Conservation (phyloP, 1,140 invertebrate genomes). For the Tyrophagus putrescentiae region DNA sequence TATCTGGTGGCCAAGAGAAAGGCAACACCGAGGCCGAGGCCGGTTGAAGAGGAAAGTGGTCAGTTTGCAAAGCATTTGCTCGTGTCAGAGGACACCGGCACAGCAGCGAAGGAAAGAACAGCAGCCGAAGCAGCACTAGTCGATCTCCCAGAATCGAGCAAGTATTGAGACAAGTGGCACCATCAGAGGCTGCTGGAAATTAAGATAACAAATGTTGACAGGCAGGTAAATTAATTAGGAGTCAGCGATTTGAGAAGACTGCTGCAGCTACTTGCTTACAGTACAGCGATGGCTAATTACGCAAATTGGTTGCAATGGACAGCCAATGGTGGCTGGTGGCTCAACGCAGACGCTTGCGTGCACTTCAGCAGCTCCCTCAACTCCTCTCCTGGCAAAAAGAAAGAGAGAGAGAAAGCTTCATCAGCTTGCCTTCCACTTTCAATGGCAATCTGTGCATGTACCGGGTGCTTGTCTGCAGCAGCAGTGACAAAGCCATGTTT, state of each 20-base stretch:
- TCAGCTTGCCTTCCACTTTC: slow-evolving; percentile 6
- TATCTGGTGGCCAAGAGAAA: too few relatives aligned
- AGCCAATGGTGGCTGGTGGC: background rate
- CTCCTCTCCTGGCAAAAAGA: background rate
- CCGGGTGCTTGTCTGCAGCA: background rate
- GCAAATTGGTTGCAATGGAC: background rate
- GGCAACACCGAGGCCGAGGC: too few relatives aligned
- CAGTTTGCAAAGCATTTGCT: too few relatives aligned
- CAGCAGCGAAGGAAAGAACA: too few relatives aligned
- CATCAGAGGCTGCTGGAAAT: background rate
- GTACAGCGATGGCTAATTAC: slow-evolving; percentile 10
- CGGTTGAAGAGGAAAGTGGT: too few relatives aligned
- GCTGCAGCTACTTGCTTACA: too few relatives aligned
- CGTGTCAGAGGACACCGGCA: too few relatives aligned
- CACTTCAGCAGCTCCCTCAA: background rate
- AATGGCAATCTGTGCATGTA: background rate
- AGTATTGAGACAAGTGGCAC: too few relatives aligned
- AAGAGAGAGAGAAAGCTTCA: too few relatives aligned
- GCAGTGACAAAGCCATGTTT: slow-evolving; percentile 5
- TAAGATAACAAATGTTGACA: slow-evolving; percentile 12
- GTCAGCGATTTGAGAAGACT: background rate
- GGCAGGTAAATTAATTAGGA: slow-evolving; percentile 5
- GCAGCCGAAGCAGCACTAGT: too few relatives aligned
- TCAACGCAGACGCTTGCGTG: background rate
- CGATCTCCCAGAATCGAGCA: too few relatives aligned